phyloP scores from a whole-genome alignment of 2,113 vertebrate genomes.

The Ibidorhyncha struthersii region DNA sequence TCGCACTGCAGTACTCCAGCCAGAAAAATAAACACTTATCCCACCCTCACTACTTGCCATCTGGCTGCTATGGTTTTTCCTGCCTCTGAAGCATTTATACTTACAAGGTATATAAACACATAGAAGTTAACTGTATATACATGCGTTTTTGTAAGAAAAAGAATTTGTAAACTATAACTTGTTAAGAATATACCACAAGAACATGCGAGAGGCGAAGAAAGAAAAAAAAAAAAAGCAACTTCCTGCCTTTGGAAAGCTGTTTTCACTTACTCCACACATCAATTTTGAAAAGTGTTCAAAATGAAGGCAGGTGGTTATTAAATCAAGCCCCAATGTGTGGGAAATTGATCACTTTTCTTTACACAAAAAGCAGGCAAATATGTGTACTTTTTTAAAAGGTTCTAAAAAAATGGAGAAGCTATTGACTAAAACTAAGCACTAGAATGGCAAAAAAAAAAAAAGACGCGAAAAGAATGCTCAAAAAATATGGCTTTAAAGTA shows the following conservation, averaged over 20 bases:
- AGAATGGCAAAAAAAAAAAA: neutral
- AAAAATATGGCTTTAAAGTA: neutral
- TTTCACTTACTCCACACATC: neutral
- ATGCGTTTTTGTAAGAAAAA: neutral
- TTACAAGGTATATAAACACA: neutral
- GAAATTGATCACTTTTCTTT: neutral
- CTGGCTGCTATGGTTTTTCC: neutral
- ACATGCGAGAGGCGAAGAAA: neutral
- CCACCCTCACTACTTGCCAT: neutral
- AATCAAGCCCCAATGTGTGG: neutral
- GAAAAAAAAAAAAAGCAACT: neutral
- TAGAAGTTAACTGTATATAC: neutral
- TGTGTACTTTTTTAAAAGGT: rapidly evolving
- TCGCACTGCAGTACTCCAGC: neutral
- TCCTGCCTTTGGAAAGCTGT: neutral
- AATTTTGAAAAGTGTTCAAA: neutral
- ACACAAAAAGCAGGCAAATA: neutral
- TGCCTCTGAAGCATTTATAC: neutral
- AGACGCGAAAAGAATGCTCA: neutral
- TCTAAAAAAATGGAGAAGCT: neutral
- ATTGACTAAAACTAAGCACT: neutral
- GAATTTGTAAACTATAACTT: neutral
- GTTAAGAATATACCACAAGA: neutral
- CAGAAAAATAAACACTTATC: slow-evolving; percentile 45
- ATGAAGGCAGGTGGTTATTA: neutral